These are phyloP conservation scores for Drosophila nr. fundita DNA, from an alignment of 2,888 invertebrate species.

Conservation along the genomic window DNA sequence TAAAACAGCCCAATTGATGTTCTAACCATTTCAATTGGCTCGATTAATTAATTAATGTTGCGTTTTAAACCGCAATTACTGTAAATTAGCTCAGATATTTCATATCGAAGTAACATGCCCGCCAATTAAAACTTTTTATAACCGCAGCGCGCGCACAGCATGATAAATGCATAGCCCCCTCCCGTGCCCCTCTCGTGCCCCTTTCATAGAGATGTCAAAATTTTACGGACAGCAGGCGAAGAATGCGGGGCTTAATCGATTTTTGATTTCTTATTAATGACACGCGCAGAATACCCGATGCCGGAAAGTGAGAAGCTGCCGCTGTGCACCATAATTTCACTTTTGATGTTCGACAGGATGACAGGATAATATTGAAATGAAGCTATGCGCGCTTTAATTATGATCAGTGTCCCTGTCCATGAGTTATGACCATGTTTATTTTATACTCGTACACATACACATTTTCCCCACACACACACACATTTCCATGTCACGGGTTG, in stretches of 20 bases:
- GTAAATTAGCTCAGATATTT: conserved; percentile 43
- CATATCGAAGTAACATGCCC: conserved; percentile 48
- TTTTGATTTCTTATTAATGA: conserved; percentile 75
- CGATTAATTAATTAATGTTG: conserved; percentile 50
- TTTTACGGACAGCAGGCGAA: neutral
- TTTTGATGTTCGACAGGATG: conserved; percentile 28
- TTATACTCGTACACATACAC: neutral
- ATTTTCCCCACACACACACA: neutral
- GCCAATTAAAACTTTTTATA: conserved; percentile 54
- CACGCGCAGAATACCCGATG: conserved; percentile 36
- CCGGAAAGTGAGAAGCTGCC: conserved; percentile 22
- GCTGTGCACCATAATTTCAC: conserved; percentile 31
- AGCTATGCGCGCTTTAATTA: conserved; percentile 41
- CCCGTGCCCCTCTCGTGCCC: neutral
- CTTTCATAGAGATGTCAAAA: conserved; percentile 13
- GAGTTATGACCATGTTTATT: conserved; percentile 30
- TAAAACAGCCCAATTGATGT: conserved; percentile 28
- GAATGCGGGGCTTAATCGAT: conserved; percentile 63
- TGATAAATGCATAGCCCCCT: conserved; percentile 13
- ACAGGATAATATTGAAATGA: conserved; percentile 47
- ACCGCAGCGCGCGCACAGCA: conserved; percentile 14
- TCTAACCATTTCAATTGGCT: conserved; percentile 50
- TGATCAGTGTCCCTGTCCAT: conserved; percentile 26
- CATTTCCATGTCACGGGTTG: neutral
- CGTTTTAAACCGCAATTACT: conserved; percentile 43